These are phyloP conservation scores for Andrena haemorrhoa DNA, from an alignment of 2,888 invertebrate species.

Conservation along the genomic window DNA sequence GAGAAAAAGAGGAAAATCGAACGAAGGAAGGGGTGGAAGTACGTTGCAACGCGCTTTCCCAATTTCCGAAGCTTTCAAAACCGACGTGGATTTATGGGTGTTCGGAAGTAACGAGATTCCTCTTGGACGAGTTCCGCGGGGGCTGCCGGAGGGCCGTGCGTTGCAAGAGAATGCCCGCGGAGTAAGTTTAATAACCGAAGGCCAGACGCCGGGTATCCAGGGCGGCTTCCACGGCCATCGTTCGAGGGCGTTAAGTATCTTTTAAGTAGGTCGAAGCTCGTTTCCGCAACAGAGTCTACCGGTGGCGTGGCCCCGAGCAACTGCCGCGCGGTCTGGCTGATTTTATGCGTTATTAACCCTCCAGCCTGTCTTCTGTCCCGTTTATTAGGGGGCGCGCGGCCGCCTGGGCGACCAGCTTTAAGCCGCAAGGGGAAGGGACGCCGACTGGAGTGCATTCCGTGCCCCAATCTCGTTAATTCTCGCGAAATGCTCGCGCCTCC, in stretches of 20 bases:
- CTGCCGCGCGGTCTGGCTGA: conserved; percentile 15
- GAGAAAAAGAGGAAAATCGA: background rate
- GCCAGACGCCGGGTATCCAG: conserved; percentile 1
- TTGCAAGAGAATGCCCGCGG: conserved; percentile 23
- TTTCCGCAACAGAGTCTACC: conserved; percentile 22
- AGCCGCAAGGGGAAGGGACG: background rate
- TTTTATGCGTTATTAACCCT: conserved; percentile 54
- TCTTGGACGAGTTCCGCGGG: conserved; percentile 58
- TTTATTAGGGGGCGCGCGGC: conserved; percentile 23
- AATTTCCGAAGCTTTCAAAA: conserved; percentile 75
- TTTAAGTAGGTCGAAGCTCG: conserved; percentile 48
- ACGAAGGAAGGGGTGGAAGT: conserved; percentile 18
- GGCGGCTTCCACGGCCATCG: background rate
- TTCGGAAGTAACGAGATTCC: conserved; percentile 73
- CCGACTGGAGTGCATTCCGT: background rate
- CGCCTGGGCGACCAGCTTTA: conserved; percentile 6
- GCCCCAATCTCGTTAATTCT: background rate
- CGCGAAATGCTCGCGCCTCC: no score
- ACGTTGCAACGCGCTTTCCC: conserved; percentile 66
- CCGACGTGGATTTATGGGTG: conserved; percentile 73
- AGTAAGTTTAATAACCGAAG: conserved; percentile 53
- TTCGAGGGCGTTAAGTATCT: conserved; percentile 44
- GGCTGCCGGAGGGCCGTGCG: conserved; percentile 41
- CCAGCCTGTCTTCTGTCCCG: conserved; percentile 27
- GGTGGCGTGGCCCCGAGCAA: background rate